Evolutionary conservation across 2,113 vertebrate species (phyloP).

Genomic region (Colistium nudipinnis): DNA sequence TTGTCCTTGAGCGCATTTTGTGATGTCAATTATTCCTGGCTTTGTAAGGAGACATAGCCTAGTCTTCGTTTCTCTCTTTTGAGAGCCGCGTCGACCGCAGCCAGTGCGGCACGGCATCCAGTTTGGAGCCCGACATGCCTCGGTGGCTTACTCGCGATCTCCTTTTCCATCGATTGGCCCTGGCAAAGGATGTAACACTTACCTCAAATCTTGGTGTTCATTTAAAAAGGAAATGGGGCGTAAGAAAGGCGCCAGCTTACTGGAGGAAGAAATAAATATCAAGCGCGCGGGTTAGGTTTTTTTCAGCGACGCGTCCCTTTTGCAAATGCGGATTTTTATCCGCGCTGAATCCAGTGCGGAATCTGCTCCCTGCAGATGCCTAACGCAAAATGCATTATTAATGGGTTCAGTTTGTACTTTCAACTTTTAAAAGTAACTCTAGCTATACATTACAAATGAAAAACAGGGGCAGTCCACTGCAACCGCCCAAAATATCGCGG

Average conservation of each 20-base stretch:
- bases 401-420: not conserved
- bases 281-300: too few species aligned
- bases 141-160: not conserved
- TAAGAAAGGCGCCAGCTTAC: too few species aligned
- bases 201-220: too few species aligned
- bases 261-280: too few species aligned
- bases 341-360: constrained; percentile 7
- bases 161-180: not conserved
- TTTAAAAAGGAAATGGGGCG: too few species aligned
- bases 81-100: constrained; percentile 4
- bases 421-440: not conserved
- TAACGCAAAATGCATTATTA: not conserved
- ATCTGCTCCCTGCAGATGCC: not conserved
- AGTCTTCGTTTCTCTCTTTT: constrained; percentile 23
- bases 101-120: not conserved
- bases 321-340: too few species aligned
- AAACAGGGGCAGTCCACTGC: not conserved
- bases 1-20: constrained; percentile 48
- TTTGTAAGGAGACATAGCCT: constrained; percentile 22
- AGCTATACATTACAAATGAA: not conserved
- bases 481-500: not conserved
- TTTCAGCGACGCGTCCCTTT: too few species aligned
- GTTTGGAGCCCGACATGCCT: not conserved
- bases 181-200: not conserved
- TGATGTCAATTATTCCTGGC: constrained; percentile 40